Evolutionary conservation across 2,888 invertebrate genomes (phyloP).

Genomic region (Metellina segmentata): DNA sequence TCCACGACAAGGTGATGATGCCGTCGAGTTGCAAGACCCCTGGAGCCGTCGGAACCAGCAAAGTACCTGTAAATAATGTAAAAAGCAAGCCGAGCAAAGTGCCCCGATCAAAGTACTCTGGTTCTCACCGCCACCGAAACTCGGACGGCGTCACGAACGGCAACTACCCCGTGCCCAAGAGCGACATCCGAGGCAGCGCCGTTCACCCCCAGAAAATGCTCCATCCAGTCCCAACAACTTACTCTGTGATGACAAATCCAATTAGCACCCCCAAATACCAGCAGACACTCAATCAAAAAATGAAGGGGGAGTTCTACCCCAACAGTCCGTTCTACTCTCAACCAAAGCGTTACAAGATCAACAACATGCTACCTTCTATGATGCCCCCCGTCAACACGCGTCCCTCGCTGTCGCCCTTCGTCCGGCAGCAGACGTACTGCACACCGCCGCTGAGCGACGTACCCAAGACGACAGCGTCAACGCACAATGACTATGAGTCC

Average conservation of each 20-base stretch:
- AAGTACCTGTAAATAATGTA: constrained; percentile 55
- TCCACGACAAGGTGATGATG: constrained; percentile 73
- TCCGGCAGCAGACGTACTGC: constrained; percentile 58
- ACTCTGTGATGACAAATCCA: constrained; percentile 61
- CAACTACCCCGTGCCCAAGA: constrained; percentile 23
- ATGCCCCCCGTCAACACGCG: constrained; percentile 33
- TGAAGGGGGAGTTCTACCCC: constrained; percentile 53
- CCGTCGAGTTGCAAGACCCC: constrained; percentile 73
- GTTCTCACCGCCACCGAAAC: constrained; percentile 66
- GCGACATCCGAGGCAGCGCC: constrained; percentile 28
- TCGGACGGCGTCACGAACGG: constrained; percentile 41
- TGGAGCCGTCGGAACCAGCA: constrained; percentile 65
- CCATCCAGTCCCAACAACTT: constrained; percentile 61
- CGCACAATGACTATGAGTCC: constrained; percentile 71
- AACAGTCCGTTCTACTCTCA: constrained; percentile 68
- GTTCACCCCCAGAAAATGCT: constrained; percentile 56
- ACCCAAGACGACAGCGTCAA: constrained; percentile 61
- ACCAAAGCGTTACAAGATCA: constrained; percentile 65
- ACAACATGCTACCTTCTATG: constrained; percentile 26
- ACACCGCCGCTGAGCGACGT: constrained; percentile 66
- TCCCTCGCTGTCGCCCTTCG: constrained; percentile 57
- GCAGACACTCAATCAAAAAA: constrained; percentile 43
- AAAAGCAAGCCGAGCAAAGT: constrained; percentile 56
- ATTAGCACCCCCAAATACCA: constrained; percentile 33
- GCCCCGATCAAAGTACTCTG: constrained; percentile 68